Evolutionary conservation across 2,888 invertebrate genomes (phyloP).

Genomic region (Sarcophaga variegata): DNA sequence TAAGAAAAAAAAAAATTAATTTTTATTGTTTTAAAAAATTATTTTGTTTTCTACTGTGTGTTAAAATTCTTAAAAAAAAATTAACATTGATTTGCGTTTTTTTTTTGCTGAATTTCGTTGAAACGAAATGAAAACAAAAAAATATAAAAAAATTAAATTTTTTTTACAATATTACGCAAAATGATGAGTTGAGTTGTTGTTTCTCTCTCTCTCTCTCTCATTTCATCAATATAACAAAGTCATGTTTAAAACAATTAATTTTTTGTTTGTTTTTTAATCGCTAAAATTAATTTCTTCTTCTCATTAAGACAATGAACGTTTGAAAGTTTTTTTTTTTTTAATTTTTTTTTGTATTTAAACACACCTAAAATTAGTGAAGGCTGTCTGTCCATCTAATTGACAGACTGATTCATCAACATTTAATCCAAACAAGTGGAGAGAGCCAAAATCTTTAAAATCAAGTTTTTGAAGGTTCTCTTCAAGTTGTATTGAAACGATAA

Average conservation of each 20-base stretch:
- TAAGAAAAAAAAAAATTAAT: constrained; percentile 10
- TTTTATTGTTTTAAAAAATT: not conserved
- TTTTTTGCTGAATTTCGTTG: constrained; percentile 30
- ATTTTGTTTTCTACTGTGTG: no score
- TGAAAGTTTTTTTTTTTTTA: not conserved
- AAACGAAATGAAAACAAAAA: not conserved
- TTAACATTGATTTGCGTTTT: constrained; percentile 39
- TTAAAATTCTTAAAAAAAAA: constrained; percentile 47
- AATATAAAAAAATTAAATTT: not conserved
- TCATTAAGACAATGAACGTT: constrained; percentile 28
- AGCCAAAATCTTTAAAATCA: no score
- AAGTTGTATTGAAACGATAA: no score
- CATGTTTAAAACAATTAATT: not conserved
- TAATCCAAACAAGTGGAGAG: no score
- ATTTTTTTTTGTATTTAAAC: constrained; percentile 12
- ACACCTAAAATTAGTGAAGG: constrained; percentile 41
- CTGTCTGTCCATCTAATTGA: not conserved
- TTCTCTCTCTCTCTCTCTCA: not conserved
- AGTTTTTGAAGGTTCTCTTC: no score
- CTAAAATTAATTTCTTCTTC: not conserved
- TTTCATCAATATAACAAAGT: constrained; percentile 48
- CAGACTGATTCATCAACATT: no score
- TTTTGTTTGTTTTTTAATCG: not conserved
- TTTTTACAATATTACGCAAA: constrained; percentile 26
- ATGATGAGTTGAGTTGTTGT: not conserved